Evolutionary conservation across 2,888 invertebrate species (phyloP).

Genomic region (Machimus rusticus): DNA sequence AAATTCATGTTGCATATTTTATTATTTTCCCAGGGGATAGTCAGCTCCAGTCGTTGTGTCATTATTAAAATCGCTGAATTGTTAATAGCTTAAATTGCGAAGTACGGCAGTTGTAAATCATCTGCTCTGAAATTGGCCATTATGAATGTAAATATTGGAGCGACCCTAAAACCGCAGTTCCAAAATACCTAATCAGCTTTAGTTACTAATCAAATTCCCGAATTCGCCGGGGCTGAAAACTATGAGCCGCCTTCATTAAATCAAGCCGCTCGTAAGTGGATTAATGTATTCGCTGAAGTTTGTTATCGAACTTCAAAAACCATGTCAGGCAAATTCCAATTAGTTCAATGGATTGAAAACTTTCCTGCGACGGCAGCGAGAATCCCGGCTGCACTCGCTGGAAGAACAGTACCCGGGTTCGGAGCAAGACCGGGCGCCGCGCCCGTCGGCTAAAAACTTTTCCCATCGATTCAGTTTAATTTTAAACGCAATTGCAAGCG

Average conservation of each 20-base stretch:
- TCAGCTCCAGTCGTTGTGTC: neutral
- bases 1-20: too few relatives aligned
- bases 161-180: neutral
- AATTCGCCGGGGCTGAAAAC: neutral
- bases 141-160: neutral
- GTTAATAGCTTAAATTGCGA: neutral
- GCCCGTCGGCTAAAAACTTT: neutral
- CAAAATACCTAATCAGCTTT: neutral
- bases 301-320: neutral
- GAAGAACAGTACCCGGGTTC: neutral
- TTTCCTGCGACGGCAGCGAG: neutral
- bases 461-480: conserved; percentile 17
- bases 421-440: neutral
- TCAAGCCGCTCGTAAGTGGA: neutral
- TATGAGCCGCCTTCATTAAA: neutral
- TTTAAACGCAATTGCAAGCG: neutral
- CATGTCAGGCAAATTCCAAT: conserved; percentile 18
- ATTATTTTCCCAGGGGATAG: too few relatives aligned
- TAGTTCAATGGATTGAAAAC: conserved; percentile 29
- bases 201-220: neutral
- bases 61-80: neutral
- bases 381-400: neutral
- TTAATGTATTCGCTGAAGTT: conserved; percentile 1
- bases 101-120: neutral
- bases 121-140: neutral